These are phyloP conservation scores for Antechinus flavipes DNA, from an alignment of 2,113 vertebrate genomes.

Conservation along the genomic window DNA sequence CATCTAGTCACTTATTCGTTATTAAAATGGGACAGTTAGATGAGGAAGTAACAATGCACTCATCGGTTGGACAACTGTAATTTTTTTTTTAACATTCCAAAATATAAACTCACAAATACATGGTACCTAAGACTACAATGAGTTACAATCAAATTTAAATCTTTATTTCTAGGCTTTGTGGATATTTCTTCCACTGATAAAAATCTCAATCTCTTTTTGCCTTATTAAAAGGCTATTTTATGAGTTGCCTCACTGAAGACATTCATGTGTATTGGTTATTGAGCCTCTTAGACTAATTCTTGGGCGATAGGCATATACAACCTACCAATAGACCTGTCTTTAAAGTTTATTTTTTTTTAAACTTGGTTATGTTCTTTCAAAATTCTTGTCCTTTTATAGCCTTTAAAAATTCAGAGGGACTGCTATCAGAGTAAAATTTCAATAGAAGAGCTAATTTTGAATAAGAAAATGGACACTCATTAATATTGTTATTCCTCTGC, in stretches of 20 bases:
- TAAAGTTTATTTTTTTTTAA: background rate
- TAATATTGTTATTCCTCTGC: conserved; percentile 12
- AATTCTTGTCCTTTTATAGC: background rate
- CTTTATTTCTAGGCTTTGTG: background rate
- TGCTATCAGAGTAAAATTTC: background rate
- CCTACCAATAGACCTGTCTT: background rate
- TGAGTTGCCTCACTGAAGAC: background rate
- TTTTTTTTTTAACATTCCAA: conserved; percentile 35
- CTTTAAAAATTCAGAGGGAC: background rate
- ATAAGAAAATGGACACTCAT: background rate
- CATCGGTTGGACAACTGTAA: background rate
- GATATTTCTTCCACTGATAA: background rate
- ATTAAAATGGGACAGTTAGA: background rate
- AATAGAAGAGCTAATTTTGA: background rate
- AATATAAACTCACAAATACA: conserved; percentile 42
- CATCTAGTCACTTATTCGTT: background rate
- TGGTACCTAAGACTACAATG: background rate
- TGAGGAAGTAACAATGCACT: background rate
- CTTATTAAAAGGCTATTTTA: background rate
- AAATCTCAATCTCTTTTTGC: background rate
- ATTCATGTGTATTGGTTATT: background rate
- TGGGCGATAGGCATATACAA: background rate
- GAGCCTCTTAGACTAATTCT: background rate
- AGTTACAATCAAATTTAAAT: conserved; percentile 16
- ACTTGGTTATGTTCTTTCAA: background rate